A percentile compares a stretch with the other conserved stretches of the same genome.
Conservation (phyloP, 2,888 invertebrate species). For the Lithophane socia region DNA sequence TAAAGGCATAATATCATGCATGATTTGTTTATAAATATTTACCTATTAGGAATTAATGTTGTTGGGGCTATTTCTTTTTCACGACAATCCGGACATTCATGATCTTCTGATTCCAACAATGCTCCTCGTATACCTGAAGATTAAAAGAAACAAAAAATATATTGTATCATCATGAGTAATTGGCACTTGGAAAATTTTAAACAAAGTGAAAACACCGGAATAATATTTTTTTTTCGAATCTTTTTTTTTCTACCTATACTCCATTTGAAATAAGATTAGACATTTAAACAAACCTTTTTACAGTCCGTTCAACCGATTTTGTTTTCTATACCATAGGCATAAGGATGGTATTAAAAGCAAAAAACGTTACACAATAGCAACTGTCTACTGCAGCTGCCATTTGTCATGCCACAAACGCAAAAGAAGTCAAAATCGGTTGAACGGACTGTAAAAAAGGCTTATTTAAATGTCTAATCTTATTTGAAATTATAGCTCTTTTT, state of each 20-base stretch:
- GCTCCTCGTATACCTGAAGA: conserved; percentile 95
- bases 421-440: no score
- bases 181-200: conserved; percentile 2
- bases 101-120: conserved; percentile 97
- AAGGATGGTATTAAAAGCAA: no score
- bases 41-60: conserved; percentile 96
- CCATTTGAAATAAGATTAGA: no score
- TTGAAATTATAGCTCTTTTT: not conserved
- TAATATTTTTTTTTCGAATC: not conserved
- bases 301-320: no score
- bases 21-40: conserved; percentile 20
- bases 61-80: conserved; percentile 98
- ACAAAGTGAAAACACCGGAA: not conserved
- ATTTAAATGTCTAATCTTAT: no score
- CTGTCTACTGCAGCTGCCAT: no score
- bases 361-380: no score
- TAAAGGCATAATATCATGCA: not conserved
- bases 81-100: conserved; percentile 98
- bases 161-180: not conserved
- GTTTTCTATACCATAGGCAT: no score
- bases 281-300: no score
- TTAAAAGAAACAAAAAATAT: conserved; percentile 31
- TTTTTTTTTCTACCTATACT: not conserved
- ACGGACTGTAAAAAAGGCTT: no score
- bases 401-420: no score